Conservation (phyloP, 1,140 invertebrate species). For the Lamellibrachia luymesi region DNA sequence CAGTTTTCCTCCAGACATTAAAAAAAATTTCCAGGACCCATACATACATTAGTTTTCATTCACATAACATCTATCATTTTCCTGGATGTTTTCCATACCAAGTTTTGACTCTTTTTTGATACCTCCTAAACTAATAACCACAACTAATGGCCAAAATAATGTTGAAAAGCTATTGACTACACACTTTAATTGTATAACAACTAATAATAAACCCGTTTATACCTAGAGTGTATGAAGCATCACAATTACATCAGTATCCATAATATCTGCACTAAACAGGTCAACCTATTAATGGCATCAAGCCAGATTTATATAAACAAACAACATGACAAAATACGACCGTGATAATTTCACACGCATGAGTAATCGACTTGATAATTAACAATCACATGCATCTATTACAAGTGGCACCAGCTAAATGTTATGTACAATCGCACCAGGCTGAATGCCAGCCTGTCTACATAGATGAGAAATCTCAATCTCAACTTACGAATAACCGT, state of each 20-base stretch:
- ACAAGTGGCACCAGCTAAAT: neutral
- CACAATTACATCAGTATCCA: neutral
- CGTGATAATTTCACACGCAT: neutral
- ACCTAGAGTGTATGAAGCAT: neutral
- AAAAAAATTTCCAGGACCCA: neutral
- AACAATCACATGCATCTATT: neutral
- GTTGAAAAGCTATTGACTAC: neutral
- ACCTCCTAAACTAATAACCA: neutral
- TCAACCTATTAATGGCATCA: neutral
- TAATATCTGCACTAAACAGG: neutral
- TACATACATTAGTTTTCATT: neutral
- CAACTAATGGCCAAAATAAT: neutral
- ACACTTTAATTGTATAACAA: neutral
- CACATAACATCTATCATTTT: neutral
- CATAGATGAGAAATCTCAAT: neutral
- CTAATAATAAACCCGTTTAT: neutral
- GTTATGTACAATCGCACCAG: neutral
- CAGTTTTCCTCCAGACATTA: neutral
- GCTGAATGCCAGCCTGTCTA: neutral
- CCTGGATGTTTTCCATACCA: neutral
- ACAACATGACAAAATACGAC: neutral
- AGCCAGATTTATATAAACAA: neutral
- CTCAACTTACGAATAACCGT: neutral
- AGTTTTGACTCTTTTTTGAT: neutral
- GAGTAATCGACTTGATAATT: neutral